These are phyloP conservation scores for Sphaerodactylus townsendi DNA, from an alignment of 2,113 vertebrate genomes.

Conservation along the genomic window DNA sequence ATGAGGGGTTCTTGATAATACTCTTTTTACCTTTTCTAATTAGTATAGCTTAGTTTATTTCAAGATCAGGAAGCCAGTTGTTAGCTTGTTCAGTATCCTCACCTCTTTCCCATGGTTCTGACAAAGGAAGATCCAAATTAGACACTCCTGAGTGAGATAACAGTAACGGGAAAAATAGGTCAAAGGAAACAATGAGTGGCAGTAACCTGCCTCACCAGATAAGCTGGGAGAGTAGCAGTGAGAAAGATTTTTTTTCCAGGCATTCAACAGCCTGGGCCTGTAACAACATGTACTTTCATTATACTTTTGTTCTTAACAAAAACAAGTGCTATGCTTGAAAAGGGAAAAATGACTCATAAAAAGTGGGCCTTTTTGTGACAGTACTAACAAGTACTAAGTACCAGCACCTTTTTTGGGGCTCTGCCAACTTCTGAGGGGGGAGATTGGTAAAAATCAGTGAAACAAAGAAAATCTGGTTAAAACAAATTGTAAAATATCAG, in stretches of 20 bases:
- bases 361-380: no score
- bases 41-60: background rate
- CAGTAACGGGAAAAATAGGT: background rate
- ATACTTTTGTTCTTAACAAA: background rate
- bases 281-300: background rate
- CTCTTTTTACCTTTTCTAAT: background rate
- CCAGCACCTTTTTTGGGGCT: no score
- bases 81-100: background rate
- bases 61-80: background rate
- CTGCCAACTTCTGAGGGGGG: no score
- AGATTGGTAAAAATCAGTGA: no score
- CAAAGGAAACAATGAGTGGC: background rate
- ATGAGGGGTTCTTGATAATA: background rate
- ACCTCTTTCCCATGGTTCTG: background rate
- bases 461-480: no score
- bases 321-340: background rate
- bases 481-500: no score
- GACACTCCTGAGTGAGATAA: background rate
- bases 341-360: background rate
- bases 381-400: no score
- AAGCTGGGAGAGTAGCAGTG: background rate
- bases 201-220: background rate
- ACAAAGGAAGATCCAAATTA: background rate
- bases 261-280: background rate
- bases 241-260: background rate